phyloP scores from a whole-genome alignment of 2,113 vertebrate genomes.

The Engystomops pustulosus region DNA sequence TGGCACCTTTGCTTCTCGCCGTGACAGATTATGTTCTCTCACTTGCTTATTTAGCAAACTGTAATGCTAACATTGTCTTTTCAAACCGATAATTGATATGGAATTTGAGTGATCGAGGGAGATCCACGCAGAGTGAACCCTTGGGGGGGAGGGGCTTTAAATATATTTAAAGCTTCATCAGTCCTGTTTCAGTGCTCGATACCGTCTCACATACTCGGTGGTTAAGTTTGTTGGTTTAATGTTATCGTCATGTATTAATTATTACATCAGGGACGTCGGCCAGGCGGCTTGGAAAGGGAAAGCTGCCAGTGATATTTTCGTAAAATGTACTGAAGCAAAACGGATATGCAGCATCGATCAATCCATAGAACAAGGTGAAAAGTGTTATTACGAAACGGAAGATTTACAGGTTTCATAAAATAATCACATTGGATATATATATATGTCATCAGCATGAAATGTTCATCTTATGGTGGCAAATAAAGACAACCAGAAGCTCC shows the following conservation, averaged over 20 bases:
- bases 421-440: no score
- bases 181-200: conserved; percentile 10
- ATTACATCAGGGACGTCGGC: conserved; percentile 29
- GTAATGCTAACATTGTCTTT: conserved; percentile 45
- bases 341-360: background rate
- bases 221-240: conserved; percentile 38
- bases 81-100: conserved; percentile 33
- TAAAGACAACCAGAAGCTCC: no score
- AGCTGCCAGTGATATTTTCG: conserved; percentile 10
- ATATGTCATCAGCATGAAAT: no score
- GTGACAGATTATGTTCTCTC: conserved; percentile 30
- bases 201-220: conserved; percentile 2
- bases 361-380: background rate
- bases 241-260: conserved; percentile 39
- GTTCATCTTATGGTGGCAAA: no score
- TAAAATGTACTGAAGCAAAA: background rate
- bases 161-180: conserved; percentile 27
- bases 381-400: no score
- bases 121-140: background rate
- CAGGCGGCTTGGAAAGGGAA: conserved; percentile 13
- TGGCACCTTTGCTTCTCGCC: conserved; percentile 36
- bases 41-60: conserved; percentile 51
- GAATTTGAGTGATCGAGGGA: conserved; percentile 31
- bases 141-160: background rate
- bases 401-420: no score